phyloP scores from a whole-genome alignment of 2,888 invertebrate species.

The Amphimallon solstitiale region DNA sequence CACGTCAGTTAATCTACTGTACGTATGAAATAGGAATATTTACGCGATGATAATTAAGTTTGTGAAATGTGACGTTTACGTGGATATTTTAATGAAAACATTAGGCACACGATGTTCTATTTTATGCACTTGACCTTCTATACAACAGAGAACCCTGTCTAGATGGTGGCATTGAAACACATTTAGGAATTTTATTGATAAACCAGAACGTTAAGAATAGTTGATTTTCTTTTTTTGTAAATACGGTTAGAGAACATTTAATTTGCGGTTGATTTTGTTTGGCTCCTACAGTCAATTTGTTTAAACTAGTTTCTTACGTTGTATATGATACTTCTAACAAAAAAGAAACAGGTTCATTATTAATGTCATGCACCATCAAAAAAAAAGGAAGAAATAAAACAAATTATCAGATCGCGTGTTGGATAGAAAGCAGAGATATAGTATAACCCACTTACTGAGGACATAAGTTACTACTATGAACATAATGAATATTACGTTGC shows the following conservation, averaged over 20 bases:
- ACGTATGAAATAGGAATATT: not conserved
- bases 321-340: not conserved
- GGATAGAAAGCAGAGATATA: no score
- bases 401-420: not conserved
- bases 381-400: not conserved
- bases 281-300: not conserved
- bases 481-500: no score
- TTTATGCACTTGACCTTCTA: slow-evolving; percentile 16
- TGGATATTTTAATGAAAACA: slow-evolving; percentile 8
- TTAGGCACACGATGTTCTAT: not conserved
- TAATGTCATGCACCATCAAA: not conserved
- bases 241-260: not conserved
- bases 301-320: not conserved
- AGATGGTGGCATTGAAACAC: slow-evolving; percentile 1
- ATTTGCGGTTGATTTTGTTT: not conserved
- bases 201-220: slow-evolving; percentile 11
- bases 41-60: not conserved
- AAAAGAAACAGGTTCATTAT: slow-evolving; percentile 4
- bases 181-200: not conserved
- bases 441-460: no score
- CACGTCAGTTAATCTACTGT: not conserved
- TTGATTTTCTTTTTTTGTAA: slow-evolving; percentile 3
- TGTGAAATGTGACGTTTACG: not conserved
- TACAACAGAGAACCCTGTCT: slow-evolving; percentile 11
- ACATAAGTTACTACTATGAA: no score